Evolutionary conservation across 2,113 vertebrate genomes (phyloP), one percentile per base, ranked within the genome.

Genomic region (Solea senegalensis): DNA sequence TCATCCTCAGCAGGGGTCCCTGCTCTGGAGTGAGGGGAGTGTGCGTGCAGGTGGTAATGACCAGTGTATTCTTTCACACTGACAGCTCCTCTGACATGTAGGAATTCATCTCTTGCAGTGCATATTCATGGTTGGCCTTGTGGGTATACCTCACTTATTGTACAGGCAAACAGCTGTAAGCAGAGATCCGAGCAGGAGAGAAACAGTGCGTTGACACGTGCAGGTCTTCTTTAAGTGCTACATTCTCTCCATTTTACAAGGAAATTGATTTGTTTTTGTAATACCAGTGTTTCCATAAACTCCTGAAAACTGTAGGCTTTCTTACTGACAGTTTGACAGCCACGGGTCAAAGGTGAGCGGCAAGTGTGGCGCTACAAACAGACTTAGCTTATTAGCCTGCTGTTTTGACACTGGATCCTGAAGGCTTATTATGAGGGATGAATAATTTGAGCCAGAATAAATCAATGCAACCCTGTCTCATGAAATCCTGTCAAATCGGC

Each of bases 1-100:
- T 87, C 69, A 34, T 68, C 78, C 80, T 74, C 87, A 83, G 77
- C 87, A 83, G 91, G 91, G 82, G 72, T 66, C 76, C 21, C 58
- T 49, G n/a, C 68, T 74, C 13, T 28, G 46, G 44, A 45, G 63
- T 69, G 28, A 60, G 51, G 65, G 54, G 69, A 14, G 65, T 69
- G 81, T 87, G 69, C 88, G 86, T 72, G 83, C 70, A 26, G 81
- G 76, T 88, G 88, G 86, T 81, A 87, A 89, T 86, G 87, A 88
- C 80, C 65, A 74, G 79, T 45, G 78, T 90, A 85, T 87, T 86
- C 89, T 86, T 80, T 86, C 82, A 84, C 84, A 86, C 82, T 89
- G 91, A 91, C 88, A 91, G 86, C 81, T 86, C 79, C 57, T 87
- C 88, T 91, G 90, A 91, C 88, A 87, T 89, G 61, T 76, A 69